phyloP scores from a whole-genome alignment of 2,888 invertebrate genomes.

The Ennomos erosarius region DNA sequence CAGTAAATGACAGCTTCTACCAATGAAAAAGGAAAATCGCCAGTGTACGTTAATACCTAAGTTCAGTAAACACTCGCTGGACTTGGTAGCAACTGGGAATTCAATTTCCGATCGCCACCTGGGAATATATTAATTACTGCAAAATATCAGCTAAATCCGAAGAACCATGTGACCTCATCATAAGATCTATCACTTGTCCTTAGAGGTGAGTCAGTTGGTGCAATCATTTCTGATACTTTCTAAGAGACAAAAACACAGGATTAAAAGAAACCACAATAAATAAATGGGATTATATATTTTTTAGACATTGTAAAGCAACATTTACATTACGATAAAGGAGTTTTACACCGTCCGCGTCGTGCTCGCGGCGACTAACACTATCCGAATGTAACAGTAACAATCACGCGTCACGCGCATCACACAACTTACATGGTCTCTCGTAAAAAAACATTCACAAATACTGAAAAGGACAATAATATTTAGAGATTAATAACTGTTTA shows the following conservation, averaged over 20 bases:
- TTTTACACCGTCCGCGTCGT: conserved; percentile 62
- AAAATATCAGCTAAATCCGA: neutral
- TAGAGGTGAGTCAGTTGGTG: too few relatives aligned
- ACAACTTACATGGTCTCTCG: conserved; percentile 65
- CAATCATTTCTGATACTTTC: too few relatives aligned
- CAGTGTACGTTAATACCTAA: too few relatives aligned
- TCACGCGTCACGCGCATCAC: conserved; percentile 38
- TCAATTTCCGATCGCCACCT: too few relatives aligned
- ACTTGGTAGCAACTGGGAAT: too few relatives aligned
- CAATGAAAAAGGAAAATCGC: too few relatives aligned
- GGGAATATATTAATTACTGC: too few relatives aligned
- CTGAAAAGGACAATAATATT: conserved; percentile 81
- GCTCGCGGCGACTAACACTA: conserved; percentile 69
- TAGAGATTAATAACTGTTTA: conserved; percentile 81
- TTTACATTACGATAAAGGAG: conserved; percentile 83
- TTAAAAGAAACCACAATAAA: conserved; percentile 65
- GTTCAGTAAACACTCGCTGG: too few relatives aligned
- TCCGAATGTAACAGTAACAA: conserved; percentile 84
- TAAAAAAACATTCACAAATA: conserved; percentile 80
- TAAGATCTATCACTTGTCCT: too few relatives aligned
- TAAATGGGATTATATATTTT: conserved; percentile 83
- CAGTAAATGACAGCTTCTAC: too few relatives aligned
- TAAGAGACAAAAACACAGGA: neutral
- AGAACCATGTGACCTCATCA: neutral
- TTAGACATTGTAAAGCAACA: conserved; percentile 86